Evolutionary conservation across 2,797 vertebrate species (phyloP).

Genomic region (Streptopelia turtur): DNA sequence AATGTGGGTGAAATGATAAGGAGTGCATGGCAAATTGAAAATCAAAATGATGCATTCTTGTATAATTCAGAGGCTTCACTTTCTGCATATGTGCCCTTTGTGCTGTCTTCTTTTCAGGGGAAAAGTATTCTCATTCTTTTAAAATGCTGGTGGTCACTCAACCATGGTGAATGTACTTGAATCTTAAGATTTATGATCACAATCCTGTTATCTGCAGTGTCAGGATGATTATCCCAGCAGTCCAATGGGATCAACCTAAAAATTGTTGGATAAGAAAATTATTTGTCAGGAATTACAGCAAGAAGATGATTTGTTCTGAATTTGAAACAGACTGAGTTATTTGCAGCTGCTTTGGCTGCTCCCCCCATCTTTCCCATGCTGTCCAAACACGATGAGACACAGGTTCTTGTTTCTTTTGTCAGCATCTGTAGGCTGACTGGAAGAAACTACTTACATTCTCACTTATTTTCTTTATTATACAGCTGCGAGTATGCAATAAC

Average conservation of each 20-base stretch:
- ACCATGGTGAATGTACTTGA: slow-evolving; percentile 46
- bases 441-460: background rate
- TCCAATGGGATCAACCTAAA: slow-evolving; percentile 14
- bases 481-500: background rate
- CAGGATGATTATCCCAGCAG: slow-evolving; percentile 55
- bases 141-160: slow-evolving; percentile 29
- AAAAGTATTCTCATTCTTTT: slow-evolving; percentile 14
- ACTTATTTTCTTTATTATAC: background rate
- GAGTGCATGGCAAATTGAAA: slow-evolving; percentile 18
- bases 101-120: background rate
- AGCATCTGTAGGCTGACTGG: background rate
- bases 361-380: background rate
- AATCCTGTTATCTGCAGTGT: slow-evolving; percentile 61
- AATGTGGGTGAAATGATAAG: slow-evolving; percentile 59
- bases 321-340: slow-evolving; percentile 43
- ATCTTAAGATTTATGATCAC: slow-evolving; percentile 52
- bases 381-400: slow-evolving; percentile 13
- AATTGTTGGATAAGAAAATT: slow-evolving; percentile 51
- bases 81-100: background rate
- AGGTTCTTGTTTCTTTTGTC: slow-evolving; percentile 20
- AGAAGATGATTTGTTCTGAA: slow-evolving; percentile 41
- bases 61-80: background rate
- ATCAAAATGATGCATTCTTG: slow-evolving; percentile 26
- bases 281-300: slow-evolving; percentile 43
- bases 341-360: slow-evolving; percentile 46